A percentile compares a stretch with the other conserved stretches of the same genome.
Conservation (phyloP, 2,888 invertebrate species). For the Podotricha telesiphe region DNA sequence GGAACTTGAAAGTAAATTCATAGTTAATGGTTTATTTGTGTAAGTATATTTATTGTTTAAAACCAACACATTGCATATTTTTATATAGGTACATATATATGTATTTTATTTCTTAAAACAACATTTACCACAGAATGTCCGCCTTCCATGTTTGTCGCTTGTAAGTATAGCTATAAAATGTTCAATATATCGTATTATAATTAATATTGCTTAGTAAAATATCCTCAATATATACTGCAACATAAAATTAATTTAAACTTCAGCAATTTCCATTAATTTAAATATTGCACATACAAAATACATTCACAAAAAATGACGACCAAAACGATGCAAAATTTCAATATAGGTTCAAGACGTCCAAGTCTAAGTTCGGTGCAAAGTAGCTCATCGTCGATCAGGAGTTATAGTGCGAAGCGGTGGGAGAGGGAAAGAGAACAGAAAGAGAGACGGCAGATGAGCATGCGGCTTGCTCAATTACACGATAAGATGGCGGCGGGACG, state of each 20-base stretch:
- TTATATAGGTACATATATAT: background rate
- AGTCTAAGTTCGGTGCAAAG: slow-evolving; percentile 94
- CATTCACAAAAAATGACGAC: background rate
- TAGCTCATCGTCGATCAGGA: slow-evolving; percentile 91
- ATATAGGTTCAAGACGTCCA: slow-evolving; percentile 92
- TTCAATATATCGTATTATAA: slow-evolving; percentile 1
- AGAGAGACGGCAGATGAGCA: slow-evolving; percentile 91
- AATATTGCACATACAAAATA: background rate
- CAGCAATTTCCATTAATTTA: background rate
- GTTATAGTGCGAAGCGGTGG: slow-evolving; percentile 91
- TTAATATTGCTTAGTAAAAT: background rate
- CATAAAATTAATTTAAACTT: background rate
- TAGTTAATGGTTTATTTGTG: background rate
- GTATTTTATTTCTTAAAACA: slow-evolving; percentile 2
- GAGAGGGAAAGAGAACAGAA: slow-evolving; percentile 92
- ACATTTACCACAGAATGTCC: slow-evolving; percentile 32
- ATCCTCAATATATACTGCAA: background rate
- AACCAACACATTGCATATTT: background rate
- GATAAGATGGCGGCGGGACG: slow-evolving; percentile 84
- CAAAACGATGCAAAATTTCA: slow-evolving; percentile 25
- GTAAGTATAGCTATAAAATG: slow-evolving; percentile 30
- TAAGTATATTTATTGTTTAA: background rate
- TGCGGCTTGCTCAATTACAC: slow-evolving; percentile 88
- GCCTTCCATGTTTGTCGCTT: slow-evolving; percentile 37
- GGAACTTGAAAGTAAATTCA: slow-evolving; percentile 1